Evolutionary conservation across 2,113 vertebrate species (phyloP).

Genomic region (Colinus virginianus): DNA sequence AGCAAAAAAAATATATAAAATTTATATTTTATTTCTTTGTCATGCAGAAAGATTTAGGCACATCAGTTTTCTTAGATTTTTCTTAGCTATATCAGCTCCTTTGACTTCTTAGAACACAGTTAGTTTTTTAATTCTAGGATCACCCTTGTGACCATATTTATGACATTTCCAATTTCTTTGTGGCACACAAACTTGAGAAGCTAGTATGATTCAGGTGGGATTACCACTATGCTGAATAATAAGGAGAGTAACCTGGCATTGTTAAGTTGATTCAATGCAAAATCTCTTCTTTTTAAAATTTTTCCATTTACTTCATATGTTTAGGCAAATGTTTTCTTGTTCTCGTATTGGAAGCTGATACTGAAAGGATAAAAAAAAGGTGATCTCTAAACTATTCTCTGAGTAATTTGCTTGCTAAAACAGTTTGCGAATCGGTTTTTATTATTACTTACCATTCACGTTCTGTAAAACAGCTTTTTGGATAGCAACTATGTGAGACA

Average conservation of each 20-base stretch:
- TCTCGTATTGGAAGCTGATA: neutral
- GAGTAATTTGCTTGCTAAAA: neutral
- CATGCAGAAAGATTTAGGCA: slow-evolving; percentile 1
- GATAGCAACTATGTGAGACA: neutral
- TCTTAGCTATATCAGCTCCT: neutral
- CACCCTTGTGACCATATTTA: neutral
- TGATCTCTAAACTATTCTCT: neutral
- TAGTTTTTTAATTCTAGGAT: neutral
- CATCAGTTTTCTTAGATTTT: neutral
- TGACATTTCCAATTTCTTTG: neutral
- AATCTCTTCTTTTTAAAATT: neutral
- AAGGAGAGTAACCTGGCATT: neutral
- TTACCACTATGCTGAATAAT: neutral
- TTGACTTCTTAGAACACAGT: neutral
- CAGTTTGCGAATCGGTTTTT: neutral
- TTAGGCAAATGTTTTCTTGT: neutral
- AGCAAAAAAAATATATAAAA: neutral
- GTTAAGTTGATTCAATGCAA: neutral
- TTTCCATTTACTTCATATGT: neutral
- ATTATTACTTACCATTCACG: neutral
- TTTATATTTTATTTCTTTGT: neutral
- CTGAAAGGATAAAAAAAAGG: neutral
- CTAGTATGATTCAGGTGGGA: neutral
- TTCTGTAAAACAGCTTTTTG: neutral
- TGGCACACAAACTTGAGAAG: neutral